These are phyloP conservation scores for Thymelicus lineola DNA, from an alignment of 2,888 invertebrate species.

Conservation along the genomic window DNA sequence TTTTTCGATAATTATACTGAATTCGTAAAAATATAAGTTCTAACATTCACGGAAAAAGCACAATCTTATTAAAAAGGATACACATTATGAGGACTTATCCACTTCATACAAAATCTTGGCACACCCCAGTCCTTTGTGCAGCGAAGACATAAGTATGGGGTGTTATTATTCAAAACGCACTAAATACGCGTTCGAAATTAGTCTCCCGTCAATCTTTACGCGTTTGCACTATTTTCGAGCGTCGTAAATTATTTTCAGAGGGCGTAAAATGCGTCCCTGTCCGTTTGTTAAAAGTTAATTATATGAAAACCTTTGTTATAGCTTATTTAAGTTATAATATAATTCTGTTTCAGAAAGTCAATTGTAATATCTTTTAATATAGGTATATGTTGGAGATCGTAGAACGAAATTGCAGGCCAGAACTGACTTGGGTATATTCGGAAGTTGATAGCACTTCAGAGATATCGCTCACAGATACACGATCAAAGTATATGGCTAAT, in stretches of 20 bases:
- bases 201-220: conserved; percentile 66
- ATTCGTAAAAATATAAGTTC: too few relatives aligned
- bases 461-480: too few relatives aligned
- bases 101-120: conserved; percentile 12
- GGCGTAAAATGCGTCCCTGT: conserved; percentile 65
- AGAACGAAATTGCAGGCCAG: too few relatives aligned
- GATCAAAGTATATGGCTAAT: too few relatives aligned
- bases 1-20: too few relatives aligned
- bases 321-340: not conserved
- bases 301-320: conserved; percentile 46
- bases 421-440: too few relatives aligned
- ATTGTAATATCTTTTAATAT: too few relatives aligned
- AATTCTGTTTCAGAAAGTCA: too few relatives aligned
- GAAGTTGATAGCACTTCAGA: too few relatives aligned
- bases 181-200: conserved; percentile 70
- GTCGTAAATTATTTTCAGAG: conserved; percentile 66
- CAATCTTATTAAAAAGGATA: too few relatives aligned
- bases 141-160: conserved; percentile 48
- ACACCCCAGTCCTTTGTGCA: conserved; percentile 31
- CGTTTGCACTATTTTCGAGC: conserved; percentile 60
- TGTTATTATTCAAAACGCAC: conserved; percentile 65
- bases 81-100: not conserved
- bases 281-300: conserved; percentile 66
- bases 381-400: too few relatives aligned
- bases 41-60: too few relatives aligned